phyloP scores from a whole-genome alignment of 2,113 vertebrate genomes.

The Corvus moneduloides region DNA sequence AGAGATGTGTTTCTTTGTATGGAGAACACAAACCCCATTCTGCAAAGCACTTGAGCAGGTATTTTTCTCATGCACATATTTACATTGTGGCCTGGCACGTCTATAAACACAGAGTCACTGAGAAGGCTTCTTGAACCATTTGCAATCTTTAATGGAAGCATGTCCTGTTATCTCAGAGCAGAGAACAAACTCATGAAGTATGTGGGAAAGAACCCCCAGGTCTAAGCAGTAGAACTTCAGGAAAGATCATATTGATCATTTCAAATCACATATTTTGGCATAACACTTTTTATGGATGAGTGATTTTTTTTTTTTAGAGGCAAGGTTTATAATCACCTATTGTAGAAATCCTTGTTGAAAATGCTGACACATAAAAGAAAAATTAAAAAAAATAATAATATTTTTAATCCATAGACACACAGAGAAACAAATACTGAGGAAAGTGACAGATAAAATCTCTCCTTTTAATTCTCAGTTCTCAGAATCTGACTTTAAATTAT shows the following conservation, averaged over 20 bases:
- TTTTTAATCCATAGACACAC: background rate
- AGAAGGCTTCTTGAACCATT: background rate
- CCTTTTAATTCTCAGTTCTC: background rate
- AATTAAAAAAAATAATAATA: background rate
- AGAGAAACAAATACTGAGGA: background rate
- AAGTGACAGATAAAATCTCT: background rate
- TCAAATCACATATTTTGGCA: background rate
- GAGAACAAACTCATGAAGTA: background rate
- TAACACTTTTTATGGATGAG: background rate
- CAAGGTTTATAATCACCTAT: background rate
- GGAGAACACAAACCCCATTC: background rate
- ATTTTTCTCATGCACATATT: background rate
- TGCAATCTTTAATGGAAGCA: background rate
- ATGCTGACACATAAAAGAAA: background rate
- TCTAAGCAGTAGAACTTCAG: background rate
- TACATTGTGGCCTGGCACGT: fast-evolving
- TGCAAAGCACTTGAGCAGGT: background rate
- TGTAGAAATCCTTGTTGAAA: background rate
- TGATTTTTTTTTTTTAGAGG: background rate
- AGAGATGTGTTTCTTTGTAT: background rate
- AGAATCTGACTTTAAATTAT: background rate
- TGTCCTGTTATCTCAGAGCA: background rate
- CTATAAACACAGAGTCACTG: background rate
- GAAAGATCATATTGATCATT: background rate
- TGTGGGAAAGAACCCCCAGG: background rate